Evolutionary conservation across 2,797 vertebrate species (phyloP).

Genomic region (Calcarius lapponicus): DNA sequence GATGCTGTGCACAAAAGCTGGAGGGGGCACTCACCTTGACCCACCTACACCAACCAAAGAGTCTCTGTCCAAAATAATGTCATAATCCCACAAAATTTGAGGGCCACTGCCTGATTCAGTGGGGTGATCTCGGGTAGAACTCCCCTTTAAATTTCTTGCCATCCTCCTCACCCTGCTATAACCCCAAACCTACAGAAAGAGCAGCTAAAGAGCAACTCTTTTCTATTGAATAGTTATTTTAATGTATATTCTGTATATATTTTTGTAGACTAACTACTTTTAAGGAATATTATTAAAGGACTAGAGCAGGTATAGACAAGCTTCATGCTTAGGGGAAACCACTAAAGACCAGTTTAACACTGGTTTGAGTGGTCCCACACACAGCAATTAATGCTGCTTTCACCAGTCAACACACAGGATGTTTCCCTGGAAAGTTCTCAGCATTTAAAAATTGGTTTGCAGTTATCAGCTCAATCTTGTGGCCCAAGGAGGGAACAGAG

Average conservation of each 20-base stretch:
- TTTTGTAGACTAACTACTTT: not conserved
- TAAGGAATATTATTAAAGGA: not conserved
- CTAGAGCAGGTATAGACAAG: not conserved
- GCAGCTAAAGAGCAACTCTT: not conserved
- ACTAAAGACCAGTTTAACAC: not conserved
- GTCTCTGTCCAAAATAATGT: not conserved
- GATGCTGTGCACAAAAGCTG: not conserved
- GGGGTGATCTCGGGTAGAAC: not conserved
- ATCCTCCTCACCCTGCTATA: not conserved
- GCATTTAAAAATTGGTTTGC: not conserved
- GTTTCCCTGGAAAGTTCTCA: not conserved
- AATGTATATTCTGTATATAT: fast-evolving
- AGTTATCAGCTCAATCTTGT: not conserved
- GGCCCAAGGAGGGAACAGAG: not conserved
- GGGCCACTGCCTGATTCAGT: not conserved
- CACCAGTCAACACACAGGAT: not conserved
- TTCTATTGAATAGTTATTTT: not conserved
- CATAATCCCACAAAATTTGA: not conserved
- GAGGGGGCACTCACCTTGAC: not conserved
- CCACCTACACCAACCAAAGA: not conserved
- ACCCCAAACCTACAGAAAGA: not conserved
- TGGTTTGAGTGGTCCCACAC: not conserved
- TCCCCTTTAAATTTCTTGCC: not conserved
- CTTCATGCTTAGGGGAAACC: not conserved
- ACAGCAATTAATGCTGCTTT: not conserved